These are phyloP conservation scores for Pemphigus obesinymphae DNA, from an alignment of 1,140 invertebrate species.

Conservation along the genomic window DNA sequence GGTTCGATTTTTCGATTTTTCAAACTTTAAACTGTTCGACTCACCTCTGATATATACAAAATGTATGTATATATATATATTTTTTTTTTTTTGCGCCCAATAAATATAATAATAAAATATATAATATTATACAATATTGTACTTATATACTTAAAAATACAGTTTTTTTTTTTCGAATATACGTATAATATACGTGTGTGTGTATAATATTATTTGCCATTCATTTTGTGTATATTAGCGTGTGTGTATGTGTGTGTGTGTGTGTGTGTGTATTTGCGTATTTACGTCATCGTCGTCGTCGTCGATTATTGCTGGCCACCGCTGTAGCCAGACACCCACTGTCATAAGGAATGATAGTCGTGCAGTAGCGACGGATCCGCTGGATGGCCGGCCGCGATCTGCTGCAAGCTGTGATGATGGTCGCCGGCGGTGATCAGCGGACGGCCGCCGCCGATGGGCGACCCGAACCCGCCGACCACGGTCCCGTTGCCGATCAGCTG, in stretches of 20 bases:
- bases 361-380: slow-evolving; percentile 47
- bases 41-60: too few relatives aligned
- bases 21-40: too few relatives aligned
- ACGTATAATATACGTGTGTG: too few relatives aligned
- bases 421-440: slow-evolving; percentile 42
- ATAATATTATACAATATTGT: too few relatives aligned
- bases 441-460: slow-evolving; percentile 44
- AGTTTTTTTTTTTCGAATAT: too few relatives aligned
- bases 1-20: too few relatives aligned
- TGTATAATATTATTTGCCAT: neutral
- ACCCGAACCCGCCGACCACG: slow-evolving; percentile 45
- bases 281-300: neutral
- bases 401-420: slow-evolving; percentile 43
- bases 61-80: too few relatives aligned
- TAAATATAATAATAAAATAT: too few relatives aligned
- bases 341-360: slow-evolving; percentile 50
- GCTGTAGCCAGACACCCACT: slow-evolving; percentile 49
- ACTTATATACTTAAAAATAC: too few relatives aligned
- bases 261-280: neutral
- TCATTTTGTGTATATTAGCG: neutral
- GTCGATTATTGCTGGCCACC: slow-evolving; percentile 50
- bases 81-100: too few relatives aligned
- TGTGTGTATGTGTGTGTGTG: neutral
- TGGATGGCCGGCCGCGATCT: slow-evolving; percentile 44
- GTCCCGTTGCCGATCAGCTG: neutral